Evolutionary conservation across 2,888 invertebrate genomes (phyloP), one percentile per base, ranked within the genome.

Genomic region (Machimus atricapillus): DNA sequence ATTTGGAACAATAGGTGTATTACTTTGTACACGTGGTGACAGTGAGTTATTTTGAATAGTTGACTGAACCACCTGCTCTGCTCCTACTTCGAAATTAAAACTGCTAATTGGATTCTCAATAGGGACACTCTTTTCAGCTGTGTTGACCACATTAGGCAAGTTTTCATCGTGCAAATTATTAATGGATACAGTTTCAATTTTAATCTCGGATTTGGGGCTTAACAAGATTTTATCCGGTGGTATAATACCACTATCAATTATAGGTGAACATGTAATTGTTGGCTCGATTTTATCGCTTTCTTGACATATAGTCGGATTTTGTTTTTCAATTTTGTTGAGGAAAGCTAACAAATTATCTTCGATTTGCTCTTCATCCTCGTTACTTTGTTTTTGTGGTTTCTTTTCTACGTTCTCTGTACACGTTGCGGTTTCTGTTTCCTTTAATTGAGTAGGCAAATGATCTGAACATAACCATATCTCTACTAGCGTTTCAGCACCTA

Each of bases 401-500:
- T 7, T 7, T 79, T 23, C 46, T 27, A 90, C 88, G 37, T 90
- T 90, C 46, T 90, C 90, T 85, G 91, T 91, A n/a, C 88, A 23
- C 1, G 27, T 86, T 19, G 87, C 76, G 9, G 88, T 87, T 87
- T 78, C 90, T 89, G 87, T 90, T 43, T 66, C 73, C n/a, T 83
- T 40, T 2, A 56, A 56, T 82, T 9, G 31, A 16, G 88, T 81
- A 19, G 85, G 31, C 2, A 78, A 73, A 4, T 56, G 66, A 58
- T 93, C 93, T 52, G 93, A 93, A 90, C 94, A 94, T 0, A 96
- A 89, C 95, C 96, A 96, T 6, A 96, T 94, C 90, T 96, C 96
- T 0, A 96, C 94, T 12, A 96, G 91, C 0, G 97, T 97, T 93
- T 98, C 97, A 14, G 96, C 95, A 73, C 97, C 97, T 95, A 92